Base-by-base conservation (phyloP, 2,113 vertebrate species). In the Melanostigma gelatinosum region DNA sequence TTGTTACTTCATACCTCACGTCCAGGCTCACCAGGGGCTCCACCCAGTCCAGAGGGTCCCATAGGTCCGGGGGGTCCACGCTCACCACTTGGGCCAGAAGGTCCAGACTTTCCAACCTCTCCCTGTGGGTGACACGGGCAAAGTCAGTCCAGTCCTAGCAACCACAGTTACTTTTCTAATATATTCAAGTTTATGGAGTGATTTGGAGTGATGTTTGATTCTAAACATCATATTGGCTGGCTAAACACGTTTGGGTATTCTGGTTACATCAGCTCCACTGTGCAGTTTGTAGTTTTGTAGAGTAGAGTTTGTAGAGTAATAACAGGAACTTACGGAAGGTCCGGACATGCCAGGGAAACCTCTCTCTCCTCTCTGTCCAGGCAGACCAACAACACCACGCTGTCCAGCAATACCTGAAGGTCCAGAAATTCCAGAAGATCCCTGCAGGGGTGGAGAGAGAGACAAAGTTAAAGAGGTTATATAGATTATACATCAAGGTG, bases 311-410 rank as follows among this genome's bases (percentile, higher is more conserved):
- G 15, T 52, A 22, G 18, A 42, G 22, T 79, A 42, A 68, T 2
- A 77, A 34, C 0, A 18, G 3, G 7, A 80, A 97, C 97, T 97
- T 86, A 99, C 98, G 82, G 94, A 63, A 78, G 96, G 95, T 81
- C 98, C 98, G 0, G 96, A 93, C 80, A 96, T 93, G 29, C 98
- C 98, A 0, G 97, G 95, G 96, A 97, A 97, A 66, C 98, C 98
- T 94, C 97, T 96, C 92, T 98, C 97, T 90, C 98, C 98, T 96
- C 96, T 96, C 85, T 96, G 96, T 90, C 98, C 98, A 0, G 96
- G 96, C 54, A 98, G 96, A 88, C 98, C 98, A 1, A 98, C 97
- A 7, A 98, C 96, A 95, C 98, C 98, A 77, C 98, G 98, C 54
- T 93, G 88, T 91, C 98, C 98, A 65, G 94, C 88, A 71, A 99